Evolutionary conservation across 2,888 invertebrate species (phyloP).

Genomic region (Eupithecia subumbrata): DNA sequence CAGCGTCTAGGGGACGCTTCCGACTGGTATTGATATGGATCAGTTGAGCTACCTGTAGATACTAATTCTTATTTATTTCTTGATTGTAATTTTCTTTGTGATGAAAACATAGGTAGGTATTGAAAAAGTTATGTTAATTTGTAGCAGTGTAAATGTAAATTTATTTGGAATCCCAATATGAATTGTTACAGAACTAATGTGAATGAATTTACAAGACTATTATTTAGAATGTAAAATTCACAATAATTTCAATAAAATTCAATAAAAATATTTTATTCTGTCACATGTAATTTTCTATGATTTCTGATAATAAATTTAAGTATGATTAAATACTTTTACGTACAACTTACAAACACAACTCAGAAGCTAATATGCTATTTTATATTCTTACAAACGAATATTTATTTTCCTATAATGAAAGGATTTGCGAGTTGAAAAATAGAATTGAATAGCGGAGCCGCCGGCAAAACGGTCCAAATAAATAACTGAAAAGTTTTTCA

Average conservation of each 20-base stretch:
- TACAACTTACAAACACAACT: constrained; percentile 12
- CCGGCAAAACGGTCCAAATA: constrained; percentile 74
- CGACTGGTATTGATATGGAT: too few species aligned
- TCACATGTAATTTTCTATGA: too few species aligned
- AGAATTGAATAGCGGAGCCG: constrained; percentile 70
- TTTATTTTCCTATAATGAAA: constrained; percentile 48
- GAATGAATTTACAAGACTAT: neutral
- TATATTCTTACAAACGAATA: constrained; percentile 40
- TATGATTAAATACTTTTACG: neutral
- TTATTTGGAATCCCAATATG: neutral
- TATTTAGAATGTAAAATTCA: neutral
- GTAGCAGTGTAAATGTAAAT: neutral
- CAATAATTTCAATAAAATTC: neutral
- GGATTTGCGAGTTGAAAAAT: constrained; percentile 67
- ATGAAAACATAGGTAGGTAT: too few species aligned
- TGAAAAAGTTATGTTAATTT: too few species aligned
- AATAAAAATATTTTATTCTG: too few species aligned
- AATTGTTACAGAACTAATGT: neutral
- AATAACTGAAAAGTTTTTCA: constrained; percentile 83
- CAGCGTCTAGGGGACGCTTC: too few species aligned
- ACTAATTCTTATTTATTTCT: too few species aligned
- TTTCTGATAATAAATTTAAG: too few species aligned
- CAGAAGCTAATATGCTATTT: constrained; percentile 26
- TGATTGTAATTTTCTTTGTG: too few species aligned
- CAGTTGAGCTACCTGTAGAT: too few species aligned